A percentile compares a stretch with the other conserved stretches of the same genome.
phyloP scores from a whole-genome alignment of 2,113 vertebrate genomes.

The Oreocharis arfaki region DNA sequence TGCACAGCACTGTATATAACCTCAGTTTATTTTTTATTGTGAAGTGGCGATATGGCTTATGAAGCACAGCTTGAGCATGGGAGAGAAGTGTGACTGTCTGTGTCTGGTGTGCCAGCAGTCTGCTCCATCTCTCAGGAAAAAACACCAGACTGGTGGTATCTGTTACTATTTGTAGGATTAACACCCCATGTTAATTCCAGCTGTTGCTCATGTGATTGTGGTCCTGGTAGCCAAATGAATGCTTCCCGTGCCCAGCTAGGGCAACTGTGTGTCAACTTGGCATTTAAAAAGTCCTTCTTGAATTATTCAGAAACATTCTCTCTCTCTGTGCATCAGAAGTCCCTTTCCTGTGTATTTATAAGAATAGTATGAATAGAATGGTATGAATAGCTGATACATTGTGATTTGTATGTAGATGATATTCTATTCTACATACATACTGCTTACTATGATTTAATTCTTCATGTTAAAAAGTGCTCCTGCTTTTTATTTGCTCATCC shows the following conservation, averaged over 20 bases:
- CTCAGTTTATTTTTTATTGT: neutral
- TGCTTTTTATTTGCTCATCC: neutral
- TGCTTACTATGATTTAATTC: neutral
- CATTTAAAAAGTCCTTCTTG: neutral
- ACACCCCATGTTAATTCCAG: neutral
- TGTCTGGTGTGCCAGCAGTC: neutral
- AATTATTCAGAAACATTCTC: neutral
- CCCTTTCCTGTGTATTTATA: neutral
- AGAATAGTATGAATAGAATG: neutral
- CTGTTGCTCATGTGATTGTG: neutral
- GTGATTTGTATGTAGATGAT: neutral
- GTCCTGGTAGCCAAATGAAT: neutral
- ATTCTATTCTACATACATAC: neutral
- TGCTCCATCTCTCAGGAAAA: neutral
- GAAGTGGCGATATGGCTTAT: neutral
- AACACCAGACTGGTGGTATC: neutral
- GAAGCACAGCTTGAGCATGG: neutral
- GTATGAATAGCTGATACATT: rapidly evolving
- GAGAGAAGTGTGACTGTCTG: neutral
- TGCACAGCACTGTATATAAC: neutral
- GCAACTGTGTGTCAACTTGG: neutral
- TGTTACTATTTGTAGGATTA: neutral
- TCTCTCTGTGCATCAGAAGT: neutral
- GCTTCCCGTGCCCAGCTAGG: neutral
- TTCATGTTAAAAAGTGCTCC: neutral